phyloP scores from a whole-genome alignment of 1,140 invertebrate genomes.

The Drosophila simulans region DNA sequence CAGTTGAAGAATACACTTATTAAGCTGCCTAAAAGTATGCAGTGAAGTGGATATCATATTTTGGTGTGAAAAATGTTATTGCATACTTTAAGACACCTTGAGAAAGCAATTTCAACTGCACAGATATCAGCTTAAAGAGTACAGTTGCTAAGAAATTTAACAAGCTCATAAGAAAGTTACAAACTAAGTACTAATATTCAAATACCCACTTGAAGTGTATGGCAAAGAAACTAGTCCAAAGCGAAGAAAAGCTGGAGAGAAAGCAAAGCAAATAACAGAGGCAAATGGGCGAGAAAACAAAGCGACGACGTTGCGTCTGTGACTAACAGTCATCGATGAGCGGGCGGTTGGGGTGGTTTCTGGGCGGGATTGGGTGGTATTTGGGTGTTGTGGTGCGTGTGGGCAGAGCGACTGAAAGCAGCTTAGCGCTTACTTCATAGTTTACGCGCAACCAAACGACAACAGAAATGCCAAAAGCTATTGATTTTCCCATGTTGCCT shows the following conservation, averaged over 20 bases:
- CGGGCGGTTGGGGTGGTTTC: neutral
- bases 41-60: no score
- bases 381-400: slow-evolving; percentile 32
- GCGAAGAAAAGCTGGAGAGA: slow-evolving; percentile 32
- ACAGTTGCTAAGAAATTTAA: no score
- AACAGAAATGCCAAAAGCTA: slow-evolving; percentile 74
- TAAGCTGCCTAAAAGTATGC: no score
- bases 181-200: neutral
- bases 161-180: neutral
- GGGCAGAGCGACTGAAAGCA: slow-evolving; percentile 70
- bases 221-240: slow-evolving; percentile 35
- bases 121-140: no score
- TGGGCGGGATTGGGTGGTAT: slow-evolving; percentile 4
- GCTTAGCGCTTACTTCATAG: slow-evolving; percentile 81
- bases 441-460: slow-evolving; percentile 63
- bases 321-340: slow-evolving; percentile 67
- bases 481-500: slow-evolving; percentile 63
- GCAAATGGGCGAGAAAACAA: slow-evolving; percentile 67
- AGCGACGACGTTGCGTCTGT: slow-evolving; percentile 74
- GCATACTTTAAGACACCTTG: no score
- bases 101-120: no score
- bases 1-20: no score
- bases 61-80: no score
- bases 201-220: neutral
- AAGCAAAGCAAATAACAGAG: slow-evolving; percentile 29